Conservation (phyloP, 2,888 invertebrate genomes). For the Iphiclides podalirius region DNA sequence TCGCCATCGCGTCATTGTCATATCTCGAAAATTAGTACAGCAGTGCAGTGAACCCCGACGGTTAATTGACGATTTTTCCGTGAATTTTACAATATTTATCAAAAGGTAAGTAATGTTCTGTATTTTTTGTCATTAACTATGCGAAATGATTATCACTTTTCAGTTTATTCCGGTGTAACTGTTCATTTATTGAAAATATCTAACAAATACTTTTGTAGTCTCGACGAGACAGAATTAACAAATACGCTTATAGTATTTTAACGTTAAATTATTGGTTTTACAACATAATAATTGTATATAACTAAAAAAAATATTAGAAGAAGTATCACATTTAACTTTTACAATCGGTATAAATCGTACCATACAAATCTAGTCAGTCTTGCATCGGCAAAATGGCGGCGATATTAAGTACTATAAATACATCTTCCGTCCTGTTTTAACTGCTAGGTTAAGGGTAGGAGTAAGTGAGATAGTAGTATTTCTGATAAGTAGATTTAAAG, state of each 20-base stretch:
- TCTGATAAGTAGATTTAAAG: constrained; percentile 57
- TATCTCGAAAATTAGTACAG: constrained; percentile 79
- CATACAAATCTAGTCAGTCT: constrained; percentile 60
- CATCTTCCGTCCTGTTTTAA: constrained; percentile 53
- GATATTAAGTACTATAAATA: constrained; percentile 68
- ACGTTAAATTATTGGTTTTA: constrained; percentile 25
- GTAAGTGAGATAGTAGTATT: constrained; percentile 53
- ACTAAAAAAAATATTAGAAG: constrained; percentile 2
- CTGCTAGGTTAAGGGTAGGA: constrained; percentile 27
- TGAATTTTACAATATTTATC: constrained; percentile 56
- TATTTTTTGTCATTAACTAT: constrained; percentile 28
- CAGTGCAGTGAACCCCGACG: constrained; percentile 77
- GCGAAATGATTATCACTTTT: constrained; percentile 31
- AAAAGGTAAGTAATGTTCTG: constrained; percentile 51
- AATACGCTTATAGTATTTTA: constrained; percentile 22
- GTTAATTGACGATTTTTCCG: constrained; percentile 72
- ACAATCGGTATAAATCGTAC: constrained; percentile 41
- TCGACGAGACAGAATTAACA: constrained; percentile 1
- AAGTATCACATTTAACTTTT: constrained; percentile 18
- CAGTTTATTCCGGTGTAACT: constrained; percentile 30
- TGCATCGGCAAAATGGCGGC: constrained; percentile 76
- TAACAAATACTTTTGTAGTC: constrained; percentile 46
- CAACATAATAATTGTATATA: background rate
- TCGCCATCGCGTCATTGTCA: constrained; percentile 76
- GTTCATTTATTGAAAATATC: constrained; percentile 29